Evolutionary conservation across 2,797 vertebrate genomes (phyloP), one percentile per base, ranked within the genome.

Genomic region (Todus mexicanus): DNA sequence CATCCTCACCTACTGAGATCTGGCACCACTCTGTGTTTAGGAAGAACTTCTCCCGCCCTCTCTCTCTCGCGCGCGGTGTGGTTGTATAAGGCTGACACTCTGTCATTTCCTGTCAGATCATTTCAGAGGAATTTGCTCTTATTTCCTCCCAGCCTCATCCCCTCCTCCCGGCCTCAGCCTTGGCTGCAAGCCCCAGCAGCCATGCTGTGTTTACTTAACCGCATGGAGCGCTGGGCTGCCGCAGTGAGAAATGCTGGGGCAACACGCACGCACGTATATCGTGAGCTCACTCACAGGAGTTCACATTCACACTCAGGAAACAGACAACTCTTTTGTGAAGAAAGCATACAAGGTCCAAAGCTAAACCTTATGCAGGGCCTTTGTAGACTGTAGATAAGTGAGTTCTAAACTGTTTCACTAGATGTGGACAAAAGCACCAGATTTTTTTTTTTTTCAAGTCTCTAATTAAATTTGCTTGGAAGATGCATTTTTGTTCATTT

Each of bases 1-100:
- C 99, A 99, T 98, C 98, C 98, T 99, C 99, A 99, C 99, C 99
- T 99, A 98, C 98, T 97, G 98, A 98, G 98, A 98, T 98, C 98
- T 99, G 99, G 98, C 98, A 98, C 95, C 29, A 96, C 98, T 98
- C 97, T 97, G 95, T 96, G 97, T 97, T 98, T 97, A 98, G 98
- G 98, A 98, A 98, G 98, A 98, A 87, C 97, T 97, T 98, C 97
- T 98, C 98, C 96, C 96, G 91, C 97, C 97, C 97, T 90, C 94
- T 78, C 95, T 83, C 94, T 95, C 97, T 90, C 45, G 75, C 93
- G 96, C 88, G 35, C 96, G 95, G 97, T 92, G 94, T 95, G 96
- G 98, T 97, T 97, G 97, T 94, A 95, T 79, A 93, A 97, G 97
- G 97, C 98, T 97, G 98, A 98, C 97, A 98, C 98, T 98, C 97